Evolutionary conservation across 2,797 vertebrate species (phyloP).

Genomic region (Triplophysa bombifrons): DNA sequence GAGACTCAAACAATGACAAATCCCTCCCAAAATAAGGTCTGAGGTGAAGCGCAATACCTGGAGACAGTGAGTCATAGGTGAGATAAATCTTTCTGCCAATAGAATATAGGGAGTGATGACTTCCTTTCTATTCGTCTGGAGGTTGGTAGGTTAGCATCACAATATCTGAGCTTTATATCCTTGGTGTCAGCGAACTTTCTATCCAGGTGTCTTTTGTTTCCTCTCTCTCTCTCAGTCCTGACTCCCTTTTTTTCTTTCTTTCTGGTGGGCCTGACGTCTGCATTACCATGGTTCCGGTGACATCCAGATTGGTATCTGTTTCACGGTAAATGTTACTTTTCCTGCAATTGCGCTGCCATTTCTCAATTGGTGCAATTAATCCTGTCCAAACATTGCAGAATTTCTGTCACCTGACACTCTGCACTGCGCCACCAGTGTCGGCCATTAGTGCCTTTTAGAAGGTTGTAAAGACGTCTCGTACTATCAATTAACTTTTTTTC

Average conservation of each 20-base stretch:
- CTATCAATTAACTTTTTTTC: background rate
- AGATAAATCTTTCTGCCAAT: slow-evolving; percentile 56
- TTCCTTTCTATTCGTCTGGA: slow-evolving; percentile 50
- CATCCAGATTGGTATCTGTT: slow-evolving; percentile 56
- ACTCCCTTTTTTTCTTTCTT: background rate
- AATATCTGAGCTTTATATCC: slow-evolving; percentile 15
- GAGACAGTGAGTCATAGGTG: slow-evolving; percentile 56
- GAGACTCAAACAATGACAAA: slow-evolving; percentile 54
- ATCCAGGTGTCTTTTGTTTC: slow-evolving; percentile 23
- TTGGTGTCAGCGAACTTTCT: slow-evolving; percentile 14
- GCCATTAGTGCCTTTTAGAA: slow-evolving; percentile 20
- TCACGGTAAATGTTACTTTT: slow-evolving; percentile 58
- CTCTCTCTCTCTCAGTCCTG: background rate
- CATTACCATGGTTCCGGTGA: slow-evolving; percentile 42
- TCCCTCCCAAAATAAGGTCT: slow-evolving; percentile 49
- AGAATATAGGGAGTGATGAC: slow-evolving; percentile 50
- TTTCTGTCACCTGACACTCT: slow-evolving; percentile 55
- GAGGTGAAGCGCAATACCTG: slow-evolving; percentile 47
- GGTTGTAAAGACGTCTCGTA: slow-evolving; percentile 11
- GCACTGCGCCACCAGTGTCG: slow-evolving; percentile 33
- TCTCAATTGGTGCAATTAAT: slow-evolving; percentile 62
- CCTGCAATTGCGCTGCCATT: slow-evolving; percentile 52
- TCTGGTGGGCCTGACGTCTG: background rate
- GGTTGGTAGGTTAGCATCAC: slow-evolving; percentile 44
- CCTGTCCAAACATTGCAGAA: slow-evolving; percentile 59